Percentiles rank a stretch among this genome's conserved stretches.
Evolutionary conservation across 2,888 invertebrate genomes (phyloP).

Genomic region (Rhabditophanes sp.): DNA sequence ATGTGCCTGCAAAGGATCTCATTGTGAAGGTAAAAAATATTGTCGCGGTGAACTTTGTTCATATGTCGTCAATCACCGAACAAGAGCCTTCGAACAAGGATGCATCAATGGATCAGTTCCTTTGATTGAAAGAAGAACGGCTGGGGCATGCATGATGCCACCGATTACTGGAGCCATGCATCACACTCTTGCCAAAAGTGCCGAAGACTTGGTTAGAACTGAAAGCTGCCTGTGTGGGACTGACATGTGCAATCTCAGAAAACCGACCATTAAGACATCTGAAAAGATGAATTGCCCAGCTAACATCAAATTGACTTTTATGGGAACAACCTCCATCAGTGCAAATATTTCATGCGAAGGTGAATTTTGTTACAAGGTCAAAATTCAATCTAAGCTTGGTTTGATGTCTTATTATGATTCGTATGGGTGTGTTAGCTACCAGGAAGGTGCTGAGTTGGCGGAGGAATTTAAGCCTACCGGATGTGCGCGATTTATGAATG

Average conservation of each 20-base stretch:
- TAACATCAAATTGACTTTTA: constrained; percentile 1
- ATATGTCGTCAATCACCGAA: constrained; percentile 31
- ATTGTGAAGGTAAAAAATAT: constrained; percentile 25
- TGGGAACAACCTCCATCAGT: too few species aligned
- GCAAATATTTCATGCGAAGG: constrained; percentile 21
- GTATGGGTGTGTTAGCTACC: constrained; percentile 33
- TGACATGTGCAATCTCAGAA: constrained; percentile 24
- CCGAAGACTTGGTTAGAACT: constrained; percentile 26
- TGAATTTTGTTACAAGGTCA: constrained; percentile 28
- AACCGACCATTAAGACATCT: background rate
- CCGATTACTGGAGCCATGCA: constrained; percentile 42
- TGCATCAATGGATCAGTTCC: constrained; percentile 40
- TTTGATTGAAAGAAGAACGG: constrained; percentile 30
- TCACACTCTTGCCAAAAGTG: constrained; percentile 29
- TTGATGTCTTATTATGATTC: constrained; percentile 23
- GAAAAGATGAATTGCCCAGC: constrained; percentile 5
- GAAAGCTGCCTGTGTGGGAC: constrained; percentile 37
- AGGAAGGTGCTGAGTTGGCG: constrained; percentile 21
- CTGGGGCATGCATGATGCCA: constrained; percentile 38
- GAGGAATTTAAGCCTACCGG: constrained; percentile 36
- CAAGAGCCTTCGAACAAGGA: constrained; percentile 31
- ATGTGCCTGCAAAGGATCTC: constrained; percentile 33
- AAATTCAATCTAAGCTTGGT: constrained; percentile 27
- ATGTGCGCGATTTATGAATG: constrained; percentile 31
- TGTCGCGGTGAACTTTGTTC: constrained; percentile 37